A percentile compares a stretch with the other conserved stretches of the same genome.
These are phyloP conservation scores for Struthidea cinerea DNA, from an alignment of 2,113 vertebrate species.

Conservation along the genomic window DNA sequence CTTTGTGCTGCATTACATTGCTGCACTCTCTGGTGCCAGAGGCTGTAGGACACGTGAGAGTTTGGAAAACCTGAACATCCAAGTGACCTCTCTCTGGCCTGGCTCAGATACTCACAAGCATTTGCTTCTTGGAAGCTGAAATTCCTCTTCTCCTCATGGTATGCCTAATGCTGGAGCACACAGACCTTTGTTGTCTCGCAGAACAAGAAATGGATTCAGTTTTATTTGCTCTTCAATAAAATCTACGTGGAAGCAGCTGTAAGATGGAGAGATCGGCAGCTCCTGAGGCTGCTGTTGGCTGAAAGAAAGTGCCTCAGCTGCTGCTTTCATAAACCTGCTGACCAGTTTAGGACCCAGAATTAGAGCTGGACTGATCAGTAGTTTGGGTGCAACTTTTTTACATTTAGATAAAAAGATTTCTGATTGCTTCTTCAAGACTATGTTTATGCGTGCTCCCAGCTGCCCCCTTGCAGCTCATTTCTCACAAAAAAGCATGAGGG, in stretches of 20 bases:
- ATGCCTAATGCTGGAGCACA: background rate
- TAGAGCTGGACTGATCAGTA: background rate
- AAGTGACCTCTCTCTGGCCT: background rate
- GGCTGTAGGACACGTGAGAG: background rate
- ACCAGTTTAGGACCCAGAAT: background rate
- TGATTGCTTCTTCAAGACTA: rapidly evolving
- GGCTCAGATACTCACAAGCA: background rate
- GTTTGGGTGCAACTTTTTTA: background rate
- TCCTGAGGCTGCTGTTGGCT: background rate
- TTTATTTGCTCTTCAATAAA: background rate
- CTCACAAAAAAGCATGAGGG: background rate
- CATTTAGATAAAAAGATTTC: background rate
- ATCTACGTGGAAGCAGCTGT: background rate
- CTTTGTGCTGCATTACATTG: rapidly evolving
- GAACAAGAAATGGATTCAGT: background rate
- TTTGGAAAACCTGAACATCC: background rate
- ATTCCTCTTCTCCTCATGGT: background rate
- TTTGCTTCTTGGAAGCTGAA: background rate
- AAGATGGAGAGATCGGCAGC: background rate
- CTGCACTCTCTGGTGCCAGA: background rate
- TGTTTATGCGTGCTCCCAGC: background rate
- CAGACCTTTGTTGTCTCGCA: background rate
- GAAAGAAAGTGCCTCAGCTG: rapidly evolving
- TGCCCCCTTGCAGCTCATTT: background rate
- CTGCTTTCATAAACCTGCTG: background rate